Evolutionary conservation across 2,113 vertebrate species (phyloP).

Genomic region (Sander lucioperca): DNA sequence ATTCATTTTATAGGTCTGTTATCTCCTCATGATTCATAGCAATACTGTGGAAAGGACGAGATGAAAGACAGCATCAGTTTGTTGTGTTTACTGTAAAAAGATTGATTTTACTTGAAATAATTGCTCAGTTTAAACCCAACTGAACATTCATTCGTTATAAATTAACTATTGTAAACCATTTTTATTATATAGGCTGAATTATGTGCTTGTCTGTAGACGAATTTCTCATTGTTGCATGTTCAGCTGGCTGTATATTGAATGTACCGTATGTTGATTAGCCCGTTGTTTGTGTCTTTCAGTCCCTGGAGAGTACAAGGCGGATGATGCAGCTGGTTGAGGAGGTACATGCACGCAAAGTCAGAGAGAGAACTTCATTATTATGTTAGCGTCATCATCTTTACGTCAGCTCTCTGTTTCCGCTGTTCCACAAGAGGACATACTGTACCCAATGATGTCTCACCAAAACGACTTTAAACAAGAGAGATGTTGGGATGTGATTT

Average conservation of each 20-base stretch:
- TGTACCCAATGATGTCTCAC: accelerated
- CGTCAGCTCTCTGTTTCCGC: background rate
- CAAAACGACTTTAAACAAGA: background rate
- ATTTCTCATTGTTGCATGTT: background rate
- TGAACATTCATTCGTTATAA: background rate
- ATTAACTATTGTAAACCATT: background rate
- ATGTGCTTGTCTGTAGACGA: background rate
- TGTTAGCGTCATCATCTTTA: background rate
- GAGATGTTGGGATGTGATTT: background rate
- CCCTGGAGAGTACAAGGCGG: constrained; percentile 85
- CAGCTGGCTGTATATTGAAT: background rate
- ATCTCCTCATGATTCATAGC: no score
- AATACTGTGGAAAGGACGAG: no score
- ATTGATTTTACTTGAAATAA: background rate
- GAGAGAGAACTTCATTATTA: constrained; percentile 16
- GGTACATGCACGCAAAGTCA: constrained; percentile 66
- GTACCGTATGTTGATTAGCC: background rate
- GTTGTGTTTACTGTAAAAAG: background rate
- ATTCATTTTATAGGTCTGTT: background rate
- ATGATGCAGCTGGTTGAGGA: constrained; percentile 85
- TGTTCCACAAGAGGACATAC: background rate
- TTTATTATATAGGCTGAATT: background rate
- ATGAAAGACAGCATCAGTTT: background rate
- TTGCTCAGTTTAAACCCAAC: background rate
- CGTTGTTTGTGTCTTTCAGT: constrained; percentile 70